Conservation (phyloP, 37 sponge, comb jelly and placozoan genomes). For the Chondrilla cf. caribensis region DNA sequence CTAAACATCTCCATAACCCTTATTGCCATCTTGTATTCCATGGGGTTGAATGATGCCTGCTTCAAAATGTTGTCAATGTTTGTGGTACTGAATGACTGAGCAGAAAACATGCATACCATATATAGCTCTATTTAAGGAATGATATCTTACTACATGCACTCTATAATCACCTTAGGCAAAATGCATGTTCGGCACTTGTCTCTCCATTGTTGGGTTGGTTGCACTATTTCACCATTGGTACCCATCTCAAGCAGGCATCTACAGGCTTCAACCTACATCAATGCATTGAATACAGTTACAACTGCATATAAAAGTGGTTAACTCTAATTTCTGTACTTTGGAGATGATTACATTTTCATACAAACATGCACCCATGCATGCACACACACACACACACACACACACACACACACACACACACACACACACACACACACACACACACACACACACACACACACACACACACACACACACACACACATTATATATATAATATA, state of each 20-base stretch:
- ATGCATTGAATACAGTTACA: neutral
- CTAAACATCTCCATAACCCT: neutral
- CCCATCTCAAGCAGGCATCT: neutral
- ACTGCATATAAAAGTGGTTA: no score
- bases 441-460: no score
- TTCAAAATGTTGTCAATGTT: neutral
- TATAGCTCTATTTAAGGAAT: neutral
- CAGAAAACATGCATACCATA: neutral
- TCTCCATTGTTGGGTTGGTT: conserved; percentile 1
- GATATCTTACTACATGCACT: neutral
- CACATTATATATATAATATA: no score
- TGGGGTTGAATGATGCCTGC: neutral
- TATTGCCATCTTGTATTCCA: neutral
- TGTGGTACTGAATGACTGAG: neutral
- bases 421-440: no score
- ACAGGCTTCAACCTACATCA: neutral
- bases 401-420: no score
- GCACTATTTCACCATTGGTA: neutral
- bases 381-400: no score
- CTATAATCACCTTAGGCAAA: neutral
- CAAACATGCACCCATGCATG: no score
- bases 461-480: no score
- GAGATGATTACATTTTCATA: no score
- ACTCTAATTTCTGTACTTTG: no score
- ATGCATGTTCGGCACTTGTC: conserved; percentile 5